These are phyloP conservation scores for Tyrophagus putrescentiae DNA, from an alignment of 1,140 invertebrate species.

Conservation along the genomic window DNA sequence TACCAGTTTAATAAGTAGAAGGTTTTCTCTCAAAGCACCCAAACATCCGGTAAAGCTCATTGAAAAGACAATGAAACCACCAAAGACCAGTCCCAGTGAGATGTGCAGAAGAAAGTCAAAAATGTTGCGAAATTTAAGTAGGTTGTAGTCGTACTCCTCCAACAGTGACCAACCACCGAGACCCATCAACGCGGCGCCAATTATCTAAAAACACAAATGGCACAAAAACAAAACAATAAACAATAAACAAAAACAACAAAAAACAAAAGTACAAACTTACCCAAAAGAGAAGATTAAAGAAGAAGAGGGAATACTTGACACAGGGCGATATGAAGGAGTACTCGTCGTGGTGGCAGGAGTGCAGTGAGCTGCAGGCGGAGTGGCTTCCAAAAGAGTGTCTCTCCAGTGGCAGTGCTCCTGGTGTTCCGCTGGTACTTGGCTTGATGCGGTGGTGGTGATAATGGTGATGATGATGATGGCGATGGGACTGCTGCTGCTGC, in stretches of 20 bases:
- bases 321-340: slow-evolving; percentile 69
- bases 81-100: slow-evolving; percentile 68
- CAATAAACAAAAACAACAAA: background rate
- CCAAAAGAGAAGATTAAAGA: slow-evolving; percentile 84
- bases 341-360: slow-evolving; percentile 27
- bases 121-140: slow-evolving; percentile 58
- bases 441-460: background rate
- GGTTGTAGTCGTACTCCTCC: slow-evolving; percentile 63
- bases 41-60: slow-evolving; percentile 78
- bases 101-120: slow-evolving; percentile 81
- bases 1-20: slow-evolving; percentile 77
- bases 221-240: slow-evolving; percentile 37
- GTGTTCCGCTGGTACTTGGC: too few relatives aligned
- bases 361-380: background rate
- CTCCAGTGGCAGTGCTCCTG: background rate
- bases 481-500: too few relatives aligned
- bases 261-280: slow-evolving; percentile 43
- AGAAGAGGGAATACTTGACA: slow-evolving; percentile 82
- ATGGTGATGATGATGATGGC: too few relatives aligned
- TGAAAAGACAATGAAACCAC: slow-evolving; percentile 68
- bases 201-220: slow-evolving; percentile 63
- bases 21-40: slow-evolving; percentile 79
- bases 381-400: background rate
- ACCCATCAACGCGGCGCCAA: slow-evolving; percentile 68
- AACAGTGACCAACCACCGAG: slow-evolving; percentile 78